Evolutionary conservation across 2,888 invertebrate species (phyloP).

Genomic region (Acrobasis consociella): DNA sequence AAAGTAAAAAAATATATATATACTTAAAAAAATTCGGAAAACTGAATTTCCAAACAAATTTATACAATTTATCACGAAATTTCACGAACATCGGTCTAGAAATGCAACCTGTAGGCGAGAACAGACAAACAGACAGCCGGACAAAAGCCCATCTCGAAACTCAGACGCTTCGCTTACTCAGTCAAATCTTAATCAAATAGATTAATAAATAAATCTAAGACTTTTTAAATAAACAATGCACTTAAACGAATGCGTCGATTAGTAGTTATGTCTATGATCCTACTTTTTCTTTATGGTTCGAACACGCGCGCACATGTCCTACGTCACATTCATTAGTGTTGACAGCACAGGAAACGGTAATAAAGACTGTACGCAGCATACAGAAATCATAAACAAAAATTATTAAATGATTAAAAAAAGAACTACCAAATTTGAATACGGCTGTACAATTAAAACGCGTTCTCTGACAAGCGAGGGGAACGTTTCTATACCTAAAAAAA

Average conservation of each 20-base stretch:
- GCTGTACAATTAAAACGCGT: conserved; percentile 51
- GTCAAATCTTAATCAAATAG: too few species aligned
- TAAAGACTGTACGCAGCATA: conserved; percentile 58
- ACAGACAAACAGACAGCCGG: too few species aligned
- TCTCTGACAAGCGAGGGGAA: conserved; percentile 40
- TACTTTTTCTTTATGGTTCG: conserved; percentile 18
- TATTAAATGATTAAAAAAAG: conserved; percentile 63
- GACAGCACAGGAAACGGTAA: conserved; percentile 76
- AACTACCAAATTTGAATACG: conserved; percentile 67
- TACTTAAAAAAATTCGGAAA: too few species aligned
- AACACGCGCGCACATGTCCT: conserved; percentile 52
- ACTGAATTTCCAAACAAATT: too few species aligned
- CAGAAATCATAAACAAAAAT: conserved; percentile 70
- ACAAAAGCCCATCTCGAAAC: too few species aligned
- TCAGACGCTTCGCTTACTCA: too few species aligned
- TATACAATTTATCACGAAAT: too few species aligned
- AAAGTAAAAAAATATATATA: too few species aligned
- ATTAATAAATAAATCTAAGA: too few species aligned
- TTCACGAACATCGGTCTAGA: too few species aligned
- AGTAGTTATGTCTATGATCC: conserved; percentile 13
- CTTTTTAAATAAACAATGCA: conserved; percentile 10
- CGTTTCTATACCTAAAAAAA: conserved; percentile 53
- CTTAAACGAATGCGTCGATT: conserved; percentile 8
- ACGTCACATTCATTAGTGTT: conserved; percentile 69
- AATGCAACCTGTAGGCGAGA: too few species aligned